Conservation (phyloP, 1,140 invertebrate genomes). For the Neodiprion fabricii region DNA sequence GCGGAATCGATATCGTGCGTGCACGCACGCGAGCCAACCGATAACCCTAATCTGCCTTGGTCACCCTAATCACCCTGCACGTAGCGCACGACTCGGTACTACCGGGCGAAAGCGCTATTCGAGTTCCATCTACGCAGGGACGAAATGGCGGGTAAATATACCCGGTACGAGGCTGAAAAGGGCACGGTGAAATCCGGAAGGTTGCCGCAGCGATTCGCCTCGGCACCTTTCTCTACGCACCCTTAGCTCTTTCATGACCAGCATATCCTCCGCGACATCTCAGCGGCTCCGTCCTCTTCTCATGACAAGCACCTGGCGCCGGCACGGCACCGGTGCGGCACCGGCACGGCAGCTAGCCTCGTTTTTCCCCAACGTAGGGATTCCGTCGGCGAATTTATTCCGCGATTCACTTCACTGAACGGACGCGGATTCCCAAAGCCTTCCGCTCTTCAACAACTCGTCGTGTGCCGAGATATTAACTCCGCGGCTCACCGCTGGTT, state of each 20-base stretch:
- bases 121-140: slow-evolving; percentile 12
- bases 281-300: slow-evolving; percentile 20
- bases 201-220: not conserved
- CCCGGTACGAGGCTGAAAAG: not conserved
- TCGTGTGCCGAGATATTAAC: too few relatives aligned
- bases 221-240: slow-evolving; percentile 26
- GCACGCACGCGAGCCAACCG: slow-evolving; percentile 40
- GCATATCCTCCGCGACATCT: slow-evolving; percentile 33
- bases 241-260: slow-evolving; percentile 42
- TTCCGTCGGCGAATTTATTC: too few relatives aligned
- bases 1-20: slow-evolving; percentile 56
- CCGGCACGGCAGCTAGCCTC: not conserved
- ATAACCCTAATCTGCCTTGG: slow-evolving; percentile 16
- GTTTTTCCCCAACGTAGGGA: not conserved
- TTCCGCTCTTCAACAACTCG: too few relatives aligned
- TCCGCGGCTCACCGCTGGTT: not conserved
- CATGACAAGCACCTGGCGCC: slow-evolving; percentile 22
- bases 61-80: slow-evolving; percentile 13
- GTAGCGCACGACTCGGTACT: not conserved
- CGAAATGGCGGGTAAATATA: not conserved
- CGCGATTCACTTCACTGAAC: too few relatives aligned
- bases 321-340: slow-evolving; percentile 15
- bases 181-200: slow-evolving; percentile 1
- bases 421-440: too few relatives aligned
- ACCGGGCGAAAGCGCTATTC: not conserved